phyloP scores from a whole-genome alignment of 2,888 invertebrate species.

The Reticulitermes lucifugus region DNA sequence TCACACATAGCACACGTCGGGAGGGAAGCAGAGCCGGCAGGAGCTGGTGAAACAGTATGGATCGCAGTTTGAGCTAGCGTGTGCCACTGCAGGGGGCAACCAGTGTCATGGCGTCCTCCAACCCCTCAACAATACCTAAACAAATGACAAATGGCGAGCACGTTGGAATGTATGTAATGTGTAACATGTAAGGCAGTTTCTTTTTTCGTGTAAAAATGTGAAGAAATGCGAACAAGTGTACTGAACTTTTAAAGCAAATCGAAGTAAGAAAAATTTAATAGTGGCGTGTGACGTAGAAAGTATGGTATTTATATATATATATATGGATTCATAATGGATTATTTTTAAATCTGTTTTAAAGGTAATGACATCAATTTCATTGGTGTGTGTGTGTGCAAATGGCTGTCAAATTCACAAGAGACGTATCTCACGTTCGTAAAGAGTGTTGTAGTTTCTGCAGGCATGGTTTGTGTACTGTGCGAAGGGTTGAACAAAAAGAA shows the following conservation, averaged over 20 bases:
- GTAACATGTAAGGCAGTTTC: not conserved
- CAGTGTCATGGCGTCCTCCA: slow-evolving; percentile 18
- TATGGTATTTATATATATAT: too few species aligned
- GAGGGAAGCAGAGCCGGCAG: slow-evolving; percentile 30
- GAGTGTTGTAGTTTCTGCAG: not conserved
- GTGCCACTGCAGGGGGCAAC: slow-evolving; percentile 18
- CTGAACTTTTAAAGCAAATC: not conserved
- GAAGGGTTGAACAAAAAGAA: not conserved
- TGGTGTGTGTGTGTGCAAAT: not conserved
- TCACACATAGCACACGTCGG: slow-evolving; percentile 22
- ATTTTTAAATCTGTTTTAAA: not conserved
- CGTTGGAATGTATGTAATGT: not conserved
- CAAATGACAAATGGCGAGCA: slow-evolving; percentile 6
- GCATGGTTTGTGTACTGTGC: not conserved
- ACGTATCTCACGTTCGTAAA: not conserved
- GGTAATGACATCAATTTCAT: not conserved
- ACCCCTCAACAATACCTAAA: slow-evolving; percentile 9
- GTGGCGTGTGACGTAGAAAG: not conserved
- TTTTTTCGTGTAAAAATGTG: not conserved
- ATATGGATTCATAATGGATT: not conserved
- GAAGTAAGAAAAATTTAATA: not conserved
- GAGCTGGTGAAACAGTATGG: slow-evolving; percentile 22
- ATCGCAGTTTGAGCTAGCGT: slow-evolving; percentile 26
- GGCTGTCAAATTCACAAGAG: not conserved
- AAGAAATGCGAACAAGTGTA: not conserved